Percentiles rank a stretch among this genome's conserved stretches.
These are phyloP conservation scores for Ennomos erosarius DNA, from an alignment of 2,888 invertebrate species.

Conservation along the genomic window DNA sequence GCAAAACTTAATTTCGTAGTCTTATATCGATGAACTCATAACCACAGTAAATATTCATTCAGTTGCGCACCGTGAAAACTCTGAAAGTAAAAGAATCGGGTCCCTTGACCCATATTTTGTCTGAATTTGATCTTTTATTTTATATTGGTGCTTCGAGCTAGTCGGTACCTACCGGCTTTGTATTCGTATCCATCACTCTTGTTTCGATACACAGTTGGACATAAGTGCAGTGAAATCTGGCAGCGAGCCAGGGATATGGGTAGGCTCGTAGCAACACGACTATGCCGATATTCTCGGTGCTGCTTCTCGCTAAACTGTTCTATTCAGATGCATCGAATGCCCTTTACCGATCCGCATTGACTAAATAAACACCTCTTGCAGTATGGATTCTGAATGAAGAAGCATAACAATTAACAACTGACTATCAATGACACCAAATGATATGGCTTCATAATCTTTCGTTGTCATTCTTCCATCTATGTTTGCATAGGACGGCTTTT, in stretches of 20 bases:
- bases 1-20: slow-evolving; percentile 16
- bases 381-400: slow-evolving; percentile 6
- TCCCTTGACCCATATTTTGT: slow-evolving; percentile 35
- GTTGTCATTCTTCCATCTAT: slow-evolving; percentile 16
- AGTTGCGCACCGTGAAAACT: slow-evolving; percentile 25
- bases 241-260: slow-evolving; percentile 33
- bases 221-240: slow-evolving; percentile 39
- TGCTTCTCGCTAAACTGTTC: slow-evolving; percentile 6
- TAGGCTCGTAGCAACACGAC: slow-evolving; percentile 35
- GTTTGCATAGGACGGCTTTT: slow-evolving; percentile 5
- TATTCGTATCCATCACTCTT: slow-evolving; percentile 33
- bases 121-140: slow-evolving; percentile 24
- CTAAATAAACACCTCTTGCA: slow-evolving; percentile 5
- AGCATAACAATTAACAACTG: not conserved
- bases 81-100: slow-evolving; percentile 23
- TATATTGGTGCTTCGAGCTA: too few species aligned
- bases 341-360: slow-evolving; percentile 15
- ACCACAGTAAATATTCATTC: slow-evolving; percentile 21
- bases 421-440: slow-evolving; percentile 1
- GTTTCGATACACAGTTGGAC: slow-evolving; percentile 29
- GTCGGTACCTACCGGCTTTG: slow-evolving; percentile 15
- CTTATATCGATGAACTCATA: slow-evolving; percentile 14
- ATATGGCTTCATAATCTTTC: slow-evolving; percentile 11
- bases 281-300: slow-evolving; percentile 24
- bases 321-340: slow-evolving; percentile 24